Evolutionary conservation across 2,888 invertebrate species (phyloP).

Genomic region (Diabrotica balteata): DNA sequence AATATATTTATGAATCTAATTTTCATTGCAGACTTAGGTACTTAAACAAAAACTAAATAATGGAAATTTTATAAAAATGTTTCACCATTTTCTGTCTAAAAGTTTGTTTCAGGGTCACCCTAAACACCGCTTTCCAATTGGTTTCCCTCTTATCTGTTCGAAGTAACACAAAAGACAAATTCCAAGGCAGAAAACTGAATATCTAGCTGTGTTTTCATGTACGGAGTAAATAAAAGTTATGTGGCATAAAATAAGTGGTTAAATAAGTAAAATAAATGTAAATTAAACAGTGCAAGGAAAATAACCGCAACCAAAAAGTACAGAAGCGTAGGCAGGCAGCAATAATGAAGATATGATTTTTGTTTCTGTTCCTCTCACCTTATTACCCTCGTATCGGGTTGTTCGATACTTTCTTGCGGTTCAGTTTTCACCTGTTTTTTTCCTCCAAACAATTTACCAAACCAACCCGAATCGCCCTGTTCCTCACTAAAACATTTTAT

Average conservation of each 20-base stretch:
- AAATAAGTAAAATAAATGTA: constrained; percentile 19
- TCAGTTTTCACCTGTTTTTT: constrained; percentile 45
- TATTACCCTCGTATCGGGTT: constrained; percentile 55
- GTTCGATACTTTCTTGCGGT: constrained; percentile 52
- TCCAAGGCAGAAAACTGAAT: too few relatives aligned
- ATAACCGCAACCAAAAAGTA: constrained; percentile 27
- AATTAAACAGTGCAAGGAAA: constrained; percentile 3
- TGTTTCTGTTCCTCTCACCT: constrained; percentile 55
- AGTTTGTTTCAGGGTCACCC: too few relatives aligned
- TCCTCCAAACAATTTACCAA: constrained; percentile 68
- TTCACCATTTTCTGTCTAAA: too few relatives aligned
- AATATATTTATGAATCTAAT: too few relatives aligned
- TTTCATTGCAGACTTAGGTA: too few relatives aligned
- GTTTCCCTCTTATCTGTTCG: too few relatives aligned
- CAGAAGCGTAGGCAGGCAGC: constrained; percentile 9
- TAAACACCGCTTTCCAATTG: too few relatives aligned
- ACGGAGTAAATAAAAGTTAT: too few relatives aligned
- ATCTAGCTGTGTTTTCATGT: too few relatives aligned
- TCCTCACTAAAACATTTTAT: constrained; percentile 46
- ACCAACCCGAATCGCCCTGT: constrained; percentile 59
- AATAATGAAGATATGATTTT: constrained; percentile 46
- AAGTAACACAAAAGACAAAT: too few relatives aligned
- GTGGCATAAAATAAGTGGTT: neutral
- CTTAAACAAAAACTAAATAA: too few relatives aligned
- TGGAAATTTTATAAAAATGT: too few relatives aligned